These are phyloP conservation scores for Pandemis heparana DNA, from an alignment of 2,888 invertebrate genomes.

Conservation along the genomic window DNA sequence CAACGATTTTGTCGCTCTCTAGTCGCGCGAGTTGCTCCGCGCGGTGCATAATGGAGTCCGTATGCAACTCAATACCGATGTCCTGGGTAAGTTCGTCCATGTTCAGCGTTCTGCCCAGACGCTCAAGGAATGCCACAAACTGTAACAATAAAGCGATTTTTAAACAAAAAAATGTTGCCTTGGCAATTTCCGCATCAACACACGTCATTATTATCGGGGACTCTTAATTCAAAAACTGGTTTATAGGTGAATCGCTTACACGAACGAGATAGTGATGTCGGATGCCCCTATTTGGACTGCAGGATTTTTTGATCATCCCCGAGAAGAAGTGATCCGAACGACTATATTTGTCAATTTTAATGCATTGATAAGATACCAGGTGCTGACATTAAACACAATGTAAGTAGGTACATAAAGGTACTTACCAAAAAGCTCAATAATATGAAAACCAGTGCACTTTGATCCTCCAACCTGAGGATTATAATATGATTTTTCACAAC, in stretches of 20 bases:
- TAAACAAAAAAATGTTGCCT: conserved; percentile 41
- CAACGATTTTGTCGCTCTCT: conserved; percentile 93
- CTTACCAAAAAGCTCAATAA: no score
- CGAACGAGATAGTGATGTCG: neutral
- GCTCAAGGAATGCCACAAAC: conserved; percentile 94
- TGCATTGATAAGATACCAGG: neutral
- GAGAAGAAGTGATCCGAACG: neutral
- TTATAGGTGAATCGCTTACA: conserved; percentile 2
- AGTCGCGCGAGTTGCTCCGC: conserved; percentile 93
- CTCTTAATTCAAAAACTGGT: conserved; percentile 19
- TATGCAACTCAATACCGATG: conserved; percentile 92
- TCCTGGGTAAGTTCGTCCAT: conserved; percentile 94
- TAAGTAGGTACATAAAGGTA: neutral
- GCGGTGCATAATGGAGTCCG: conserved; percentile 93
- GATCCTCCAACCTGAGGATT: no score
- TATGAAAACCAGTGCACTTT: no score
- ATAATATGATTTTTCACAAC: no score
- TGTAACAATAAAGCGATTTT: conserved; percentile 68
- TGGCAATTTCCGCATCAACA: conserved; percentile 22
- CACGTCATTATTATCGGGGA: conserved; percentile 20
- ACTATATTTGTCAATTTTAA: neutral
- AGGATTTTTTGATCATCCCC: neutral
- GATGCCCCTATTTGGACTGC: conserved; percentile 7
- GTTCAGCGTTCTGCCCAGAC: conserved; percentile 92
- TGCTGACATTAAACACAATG: neutral